Evolutionary conservation across 2,797 vertebrate genomes (phyloP).

Genomic region (Squalus acanthias): DNA sequence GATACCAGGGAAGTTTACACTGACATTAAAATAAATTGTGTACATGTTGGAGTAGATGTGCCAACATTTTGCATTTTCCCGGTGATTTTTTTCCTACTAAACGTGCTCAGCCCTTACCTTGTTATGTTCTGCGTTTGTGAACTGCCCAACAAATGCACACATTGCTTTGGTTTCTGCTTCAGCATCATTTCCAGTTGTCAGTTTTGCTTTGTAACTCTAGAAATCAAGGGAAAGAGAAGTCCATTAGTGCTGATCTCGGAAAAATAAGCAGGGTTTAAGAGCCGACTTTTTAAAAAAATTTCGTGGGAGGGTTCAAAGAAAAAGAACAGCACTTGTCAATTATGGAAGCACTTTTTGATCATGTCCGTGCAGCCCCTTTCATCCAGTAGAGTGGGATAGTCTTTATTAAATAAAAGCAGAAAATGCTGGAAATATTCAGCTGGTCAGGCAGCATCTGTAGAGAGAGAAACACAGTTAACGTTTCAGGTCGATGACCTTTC

Average conservation of each 20-base stretch:
- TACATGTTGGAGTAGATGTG: background rate
- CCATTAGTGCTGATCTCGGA: background rate
- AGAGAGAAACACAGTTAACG: too few relatives aligned
- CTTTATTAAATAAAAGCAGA: too few relatives aligned
- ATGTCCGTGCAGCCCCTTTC: too few relatives aligned
- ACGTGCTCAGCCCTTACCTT: conserved; percentile 62
- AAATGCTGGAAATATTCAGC: too few relatives aligned
- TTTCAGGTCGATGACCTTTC: too few relatives aligned
- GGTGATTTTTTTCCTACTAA: background rate
- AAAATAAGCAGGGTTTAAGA: background rate
- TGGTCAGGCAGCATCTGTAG: too few relatives aligned
- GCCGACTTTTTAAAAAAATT: background rate
- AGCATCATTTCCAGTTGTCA: conserved; percentile 78
- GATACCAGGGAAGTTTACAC: background rate
- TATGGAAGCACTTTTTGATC: background rate
- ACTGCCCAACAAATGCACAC: conserved; percentile 87
- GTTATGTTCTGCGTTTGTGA: conserved; percentile 72
- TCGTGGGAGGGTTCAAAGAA: background rate
- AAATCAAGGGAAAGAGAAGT: conserved; percentile 31
- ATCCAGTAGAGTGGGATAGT: background rate
- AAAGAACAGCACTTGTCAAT: background rate
- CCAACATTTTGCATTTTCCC: background rate
- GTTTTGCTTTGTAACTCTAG: conserved; percentile 84
- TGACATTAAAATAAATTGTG: background rate
- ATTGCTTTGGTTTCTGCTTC: conserved; percentile 84